phyloP scores from a whole-genome alignment of 2,888 invertebrate genomes.

The Griposia aprilina region DNA sequence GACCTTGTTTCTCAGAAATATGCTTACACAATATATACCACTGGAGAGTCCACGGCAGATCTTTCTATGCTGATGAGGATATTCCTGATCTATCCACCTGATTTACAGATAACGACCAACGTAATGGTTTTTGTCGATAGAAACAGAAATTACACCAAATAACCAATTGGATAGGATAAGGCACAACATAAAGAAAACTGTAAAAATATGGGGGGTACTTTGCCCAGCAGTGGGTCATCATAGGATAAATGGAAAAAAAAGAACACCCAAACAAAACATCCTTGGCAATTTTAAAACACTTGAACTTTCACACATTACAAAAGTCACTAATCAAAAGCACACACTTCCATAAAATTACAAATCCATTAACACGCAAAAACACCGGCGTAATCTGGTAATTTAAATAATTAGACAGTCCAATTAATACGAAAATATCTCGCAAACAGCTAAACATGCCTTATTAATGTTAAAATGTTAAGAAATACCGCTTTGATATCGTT shows the following conservation, averaged over 20 bases:
- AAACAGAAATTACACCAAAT: background rate
- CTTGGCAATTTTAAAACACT: background rate
- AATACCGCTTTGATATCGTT: conserved; percentile 54
- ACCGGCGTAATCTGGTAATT: conserved; percentile 48
- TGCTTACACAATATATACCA: background rate
- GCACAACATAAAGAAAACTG: no score
- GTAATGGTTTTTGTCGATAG: background rate
- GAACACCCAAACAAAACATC: background rate
- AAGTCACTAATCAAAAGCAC: conserved; percentile 15
- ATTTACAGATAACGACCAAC: background rate
- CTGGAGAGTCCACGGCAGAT: background rate
- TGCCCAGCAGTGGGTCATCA: no score
- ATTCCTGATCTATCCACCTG: background rate
- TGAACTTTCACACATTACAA: conserved; percentile 2
- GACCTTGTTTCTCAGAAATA: background rate
- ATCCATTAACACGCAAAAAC: conserved; percentile 35
- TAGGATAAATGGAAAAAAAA: no score
- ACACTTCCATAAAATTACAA: background rate
- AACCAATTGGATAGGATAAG: no score
- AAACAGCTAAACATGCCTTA: conserved; percentile 49
- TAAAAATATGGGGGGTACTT: no score
- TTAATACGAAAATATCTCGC: conserved; percentile 59
- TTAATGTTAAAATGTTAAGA: conserved; percentile 44
- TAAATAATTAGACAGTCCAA: conserved; percentile 61
- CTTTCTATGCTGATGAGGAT: background rate